Evolutionary conservation across 2,797 vertebrate species (phyloP).

Genomic region (Macrochelys suwanniensis): DNA sequence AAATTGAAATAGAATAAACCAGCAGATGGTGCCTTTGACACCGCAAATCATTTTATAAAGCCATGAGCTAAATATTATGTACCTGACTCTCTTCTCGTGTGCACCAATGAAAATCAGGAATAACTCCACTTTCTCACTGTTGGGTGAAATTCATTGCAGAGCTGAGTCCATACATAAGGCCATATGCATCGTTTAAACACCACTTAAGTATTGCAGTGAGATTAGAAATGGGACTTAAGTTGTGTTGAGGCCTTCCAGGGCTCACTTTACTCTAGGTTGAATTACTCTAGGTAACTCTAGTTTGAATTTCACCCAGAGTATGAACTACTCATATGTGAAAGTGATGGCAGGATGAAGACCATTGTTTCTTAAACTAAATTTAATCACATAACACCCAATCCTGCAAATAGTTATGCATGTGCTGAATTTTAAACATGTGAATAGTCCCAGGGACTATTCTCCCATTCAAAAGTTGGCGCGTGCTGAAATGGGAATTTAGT

Average conservation of each 20-base stretch:
- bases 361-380: background rate
- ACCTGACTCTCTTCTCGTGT: background rate
- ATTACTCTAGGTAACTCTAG: background rate
- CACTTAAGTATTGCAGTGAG: background rate
- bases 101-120: background rate
- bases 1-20: background rate
- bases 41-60: background rate
- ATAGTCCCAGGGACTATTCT: background rate
- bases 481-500: background rate
- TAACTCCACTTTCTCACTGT: background rate
- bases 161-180: background rate
- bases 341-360: background rate
- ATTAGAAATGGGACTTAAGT: background rate
- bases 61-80: background rate
- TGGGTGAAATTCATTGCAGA: background rate
- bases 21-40: background rate
- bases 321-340: background rate
- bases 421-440: background rate
- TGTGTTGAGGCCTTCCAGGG: background rate
- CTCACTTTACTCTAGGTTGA: background rate
- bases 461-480: background rate
- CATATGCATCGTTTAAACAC: background rate
- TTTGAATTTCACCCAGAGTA: background rate
- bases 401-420: background rate
- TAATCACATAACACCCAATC: background rate